phyloP scores from a whole-genome alignment of 2,113 vertebrate species.

The Gnathonemus longibarbis region DNA sequence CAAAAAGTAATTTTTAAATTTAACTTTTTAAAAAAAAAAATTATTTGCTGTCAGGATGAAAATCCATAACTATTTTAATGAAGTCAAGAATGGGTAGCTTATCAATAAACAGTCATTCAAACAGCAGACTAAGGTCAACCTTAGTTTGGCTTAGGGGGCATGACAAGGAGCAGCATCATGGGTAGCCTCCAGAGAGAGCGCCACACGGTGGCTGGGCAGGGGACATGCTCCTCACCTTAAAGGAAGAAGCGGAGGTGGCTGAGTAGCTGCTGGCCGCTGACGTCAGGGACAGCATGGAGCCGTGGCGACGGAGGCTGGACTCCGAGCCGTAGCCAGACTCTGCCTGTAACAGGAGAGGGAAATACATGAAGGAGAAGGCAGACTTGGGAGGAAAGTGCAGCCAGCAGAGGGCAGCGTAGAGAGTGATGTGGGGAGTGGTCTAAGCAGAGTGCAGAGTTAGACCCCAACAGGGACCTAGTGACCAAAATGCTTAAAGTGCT shows the following conservation, averaged over 20 bases:
- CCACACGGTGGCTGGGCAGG: not conserved
- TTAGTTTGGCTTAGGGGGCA: not conserved
- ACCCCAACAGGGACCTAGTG: not conserved
- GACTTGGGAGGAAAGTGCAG: slow-evolving; percentile 20
- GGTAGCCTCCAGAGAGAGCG: not conserved
- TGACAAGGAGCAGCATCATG: not conserved
- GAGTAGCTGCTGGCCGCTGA: slow-evolving; percentile 92
- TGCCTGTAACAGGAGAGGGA: slow-evolving; percentile 55
- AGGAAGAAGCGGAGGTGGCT: slow-evolving; percentile 91
- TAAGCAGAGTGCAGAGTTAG: not conserved
- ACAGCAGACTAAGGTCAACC: not conserved
- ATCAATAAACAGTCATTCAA: not conserved
- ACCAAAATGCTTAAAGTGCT: not conserved
- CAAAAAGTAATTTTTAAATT: too few relatives aligned
- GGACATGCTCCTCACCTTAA: slow-evolving; percentile 72
- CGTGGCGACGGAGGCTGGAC: slow-evolving; percentile 85
- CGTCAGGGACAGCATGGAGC: slow-evolving; percentile 90
- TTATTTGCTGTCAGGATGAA: not conserved
- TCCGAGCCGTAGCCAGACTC: slow-evolving; percentile 96
- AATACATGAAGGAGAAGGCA: not conserved
- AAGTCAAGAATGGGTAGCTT: not conserved
- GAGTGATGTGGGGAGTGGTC: not conserved
- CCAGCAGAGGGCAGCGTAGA: not conserved
- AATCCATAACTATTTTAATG: not conserved
- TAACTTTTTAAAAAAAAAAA: too few relatives aligned